A percentile compares a stretch with the other conserved stretches of the same genome.
Evolutionary conservation across 2,113 vertebrate genomes (phyloP).

Genomic region (Passer montanus): DNA sequence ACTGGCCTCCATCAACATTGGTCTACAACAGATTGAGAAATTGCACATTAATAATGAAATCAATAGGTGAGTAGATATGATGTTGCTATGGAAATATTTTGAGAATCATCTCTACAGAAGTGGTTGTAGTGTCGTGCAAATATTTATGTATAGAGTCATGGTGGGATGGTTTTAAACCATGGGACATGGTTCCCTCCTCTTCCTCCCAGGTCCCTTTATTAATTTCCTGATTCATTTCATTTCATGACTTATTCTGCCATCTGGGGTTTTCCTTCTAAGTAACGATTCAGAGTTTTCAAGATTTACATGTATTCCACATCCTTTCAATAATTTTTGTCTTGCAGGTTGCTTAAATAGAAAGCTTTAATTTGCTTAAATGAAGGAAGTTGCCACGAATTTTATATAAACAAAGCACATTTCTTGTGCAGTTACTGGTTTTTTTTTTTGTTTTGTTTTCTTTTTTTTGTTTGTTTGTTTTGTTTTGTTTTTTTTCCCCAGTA

Average conservation of each 20-base stretch:
- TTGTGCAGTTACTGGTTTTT: not conserved
- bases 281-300: not conserved
- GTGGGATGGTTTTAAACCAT: not conserved
- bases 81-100: not conserved
- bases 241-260: not conserved
- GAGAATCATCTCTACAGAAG: not conserved
- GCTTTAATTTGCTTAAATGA: not conserved
- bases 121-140: not conserved
- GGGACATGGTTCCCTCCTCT: not conserved
- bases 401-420: not conserved
- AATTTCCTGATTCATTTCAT: not conserved
- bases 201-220: not conserved
- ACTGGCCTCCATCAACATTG: not conserved
- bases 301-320: not conserved
- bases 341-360: not conserved
- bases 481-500: not conserved
- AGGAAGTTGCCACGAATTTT: not conserved
- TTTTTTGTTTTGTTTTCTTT: not conserved
- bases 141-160: not conserved
- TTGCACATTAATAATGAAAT: not conserved
- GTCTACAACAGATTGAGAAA: not conserved
- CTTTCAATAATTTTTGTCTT: not conserved
- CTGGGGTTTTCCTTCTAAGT: not conserved
- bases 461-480: not conserved
- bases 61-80: not conserved